Evolutionary conservation across 2,797 vertebrate genomes (phyloP).

Genomic region (Bradypodion pumilum): DNA sequence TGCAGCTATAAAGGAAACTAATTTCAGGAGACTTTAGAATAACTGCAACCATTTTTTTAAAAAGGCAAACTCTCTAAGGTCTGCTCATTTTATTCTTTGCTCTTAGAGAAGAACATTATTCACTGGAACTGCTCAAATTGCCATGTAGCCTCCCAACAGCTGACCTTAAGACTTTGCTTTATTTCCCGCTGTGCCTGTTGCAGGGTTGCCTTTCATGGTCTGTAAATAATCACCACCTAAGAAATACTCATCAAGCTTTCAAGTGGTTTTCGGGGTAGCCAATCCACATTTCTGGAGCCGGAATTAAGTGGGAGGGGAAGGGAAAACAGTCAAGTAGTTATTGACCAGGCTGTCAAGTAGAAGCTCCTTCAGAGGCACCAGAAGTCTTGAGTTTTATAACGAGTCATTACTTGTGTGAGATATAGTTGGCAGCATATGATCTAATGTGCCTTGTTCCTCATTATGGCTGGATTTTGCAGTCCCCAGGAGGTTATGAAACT

Average conservation of each 20-base stretch:
- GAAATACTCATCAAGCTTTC: background rate
- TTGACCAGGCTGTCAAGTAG: background rate
- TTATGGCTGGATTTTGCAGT: constrained; percentile 43
- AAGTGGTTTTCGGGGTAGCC: background rate
- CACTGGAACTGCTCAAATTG: background rate
- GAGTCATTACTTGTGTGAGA: background rate
- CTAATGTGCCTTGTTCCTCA: constrained; percentile 63
- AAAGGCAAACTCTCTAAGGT: too few relatives aligned
- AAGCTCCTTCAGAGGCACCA: background rate
- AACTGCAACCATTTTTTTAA: background rate
- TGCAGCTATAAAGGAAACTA: too few relatives aligned
- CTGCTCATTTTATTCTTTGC: background rate
- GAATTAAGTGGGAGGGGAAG: background rate
- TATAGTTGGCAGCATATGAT: background rate
- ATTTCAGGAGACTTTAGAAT: background rate
- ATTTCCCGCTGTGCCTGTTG: background rate
- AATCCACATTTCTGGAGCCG: background rate
- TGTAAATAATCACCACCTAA: background rate
- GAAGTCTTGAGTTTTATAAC: background rate
- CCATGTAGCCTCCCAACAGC: background rate
- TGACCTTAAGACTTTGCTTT: background rate
- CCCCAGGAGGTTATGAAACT: constrained; percentile 69
- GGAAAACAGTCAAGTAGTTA: constrained; percentile 1
- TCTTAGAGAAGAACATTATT: background rate
- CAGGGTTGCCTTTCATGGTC: background rate